Conservation (phyloP, 2,888 invertebrate genomes). For the Stenodema calcarata region DNA sequence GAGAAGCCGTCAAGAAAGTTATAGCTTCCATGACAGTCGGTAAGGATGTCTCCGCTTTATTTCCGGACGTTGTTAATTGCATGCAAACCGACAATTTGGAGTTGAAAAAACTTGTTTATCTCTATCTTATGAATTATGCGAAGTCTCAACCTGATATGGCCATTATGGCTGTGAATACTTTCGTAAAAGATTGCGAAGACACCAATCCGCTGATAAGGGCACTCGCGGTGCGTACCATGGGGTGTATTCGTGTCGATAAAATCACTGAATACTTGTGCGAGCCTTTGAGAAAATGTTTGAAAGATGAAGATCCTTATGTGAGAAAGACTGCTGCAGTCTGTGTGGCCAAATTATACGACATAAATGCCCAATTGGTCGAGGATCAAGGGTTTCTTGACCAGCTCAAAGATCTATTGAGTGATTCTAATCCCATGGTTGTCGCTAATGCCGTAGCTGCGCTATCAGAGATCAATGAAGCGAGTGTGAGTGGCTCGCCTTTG, state of each 20-base stretch:
- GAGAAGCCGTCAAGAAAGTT: conserved; percentile 99
- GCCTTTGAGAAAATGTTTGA: conserved; percentile 91
- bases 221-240: conserved; percentile 98
- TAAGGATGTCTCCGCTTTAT: conserved; percentile 97
- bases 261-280: conserved; percentile 99
- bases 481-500: conserved; percentile 90
- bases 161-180: conserved; percentile 99
- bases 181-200: conserved; percentile 99
- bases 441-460: conserved; percentile 99
- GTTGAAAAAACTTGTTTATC: conserved; percentile 96
- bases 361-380: conserved; percentile 75
- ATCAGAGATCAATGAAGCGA: conserved; percentile 97
- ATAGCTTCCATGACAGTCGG: conserved; percentile 99
- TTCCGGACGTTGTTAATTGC: conserved; percentile 99
- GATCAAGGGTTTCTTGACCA: conserved; percentile 97
- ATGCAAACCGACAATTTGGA: conserved; percentile 99
- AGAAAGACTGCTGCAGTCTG: conserved; percentile 99
- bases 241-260: conserved; percentile 99
- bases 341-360: conserved; percentile 98
- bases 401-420: conserved; percentile 93
- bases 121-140: conserved; percentile 99
- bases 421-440: conserved; percentile 99
- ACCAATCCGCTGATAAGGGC: conserved; percentile 98
- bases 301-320: conserved; percentile 96
- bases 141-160: conserved; percentile 99